Percentiles rank a stretch among this genome's conserved stretches.
phyloP scores from a whole-genome alignment of 2,888 invertebrate genomes.

The Norana najaformis region DNA sequence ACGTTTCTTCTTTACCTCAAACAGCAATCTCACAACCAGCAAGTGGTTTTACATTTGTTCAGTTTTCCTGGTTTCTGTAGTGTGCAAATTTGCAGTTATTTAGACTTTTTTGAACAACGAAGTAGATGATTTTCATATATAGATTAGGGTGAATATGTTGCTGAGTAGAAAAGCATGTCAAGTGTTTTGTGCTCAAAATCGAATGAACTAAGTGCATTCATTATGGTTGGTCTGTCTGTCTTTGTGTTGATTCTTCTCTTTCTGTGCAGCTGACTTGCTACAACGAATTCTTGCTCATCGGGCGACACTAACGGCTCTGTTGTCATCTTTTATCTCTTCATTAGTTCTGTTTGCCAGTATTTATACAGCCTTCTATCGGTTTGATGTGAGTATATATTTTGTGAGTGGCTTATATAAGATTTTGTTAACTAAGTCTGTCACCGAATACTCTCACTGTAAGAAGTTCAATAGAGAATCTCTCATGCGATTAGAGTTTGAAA shows the following conservation, averaged over 20 bases:
- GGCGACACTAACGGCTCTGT: not conserved
- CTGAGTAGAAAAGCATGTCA: no score
- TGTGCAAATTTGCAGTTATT: no score
- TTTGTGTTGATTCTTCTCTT: not conserved
- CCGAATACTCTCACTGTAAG: no score
- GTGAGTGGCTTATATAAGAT: not conserved
- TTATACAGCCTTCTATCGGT: constrained; percentile 14
- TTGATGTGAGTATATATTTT: constrained; percentile 20
- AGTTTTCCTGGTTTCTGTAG: no score
- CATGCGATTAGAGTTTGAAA: no score
- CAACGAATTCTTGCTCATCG: not conserved
- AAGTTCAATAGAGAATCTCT: not conserved
- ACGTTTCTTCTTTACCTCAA: no score
- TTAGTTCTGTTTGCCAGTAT: not conserved
- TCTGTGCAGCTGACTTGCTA: not conserved
- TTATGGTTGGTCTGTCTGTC: not conserved
- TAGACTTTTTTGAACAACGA: no score
- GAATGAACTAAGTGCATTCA: not conserved
- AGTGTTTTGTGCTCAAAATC: no score
- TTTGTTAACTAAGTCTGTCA: not conserved
- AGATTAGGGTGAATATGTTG: no score
- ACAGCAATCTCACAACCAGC: no score
- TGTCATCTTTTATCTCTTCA: not conserved
- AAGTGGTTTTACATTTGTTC: no score
- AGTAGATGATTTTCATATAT: no score